phyloP scores from a whole-genome alignment of 2,113 vertebrate genomes.

The Eulemur rufifrons region DNA sequence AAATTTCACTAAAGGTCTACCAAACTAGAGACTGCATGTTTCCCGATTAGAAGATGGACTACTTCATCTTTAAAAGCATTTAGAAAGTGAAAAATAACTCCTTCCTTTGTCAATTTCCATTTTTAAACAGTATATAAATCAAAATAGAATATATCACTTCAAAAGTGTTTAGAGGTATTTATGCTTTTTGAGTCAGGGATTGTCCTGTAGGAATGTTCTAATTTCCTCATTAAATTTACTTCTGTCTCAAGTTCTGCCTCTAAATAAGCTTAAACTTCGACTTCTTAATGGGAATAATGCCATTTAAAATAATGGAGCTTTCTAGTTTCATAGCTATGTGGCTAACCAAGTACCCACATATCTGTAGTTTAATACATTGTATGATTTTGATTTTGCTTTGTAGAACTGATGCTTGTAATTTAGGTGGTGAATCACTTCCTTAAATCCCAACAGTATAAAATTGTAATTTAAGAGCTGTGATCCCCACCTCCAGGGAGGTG shows the following conservation, averaged over 20 bases:
- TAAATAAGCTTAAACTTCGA: background rate
- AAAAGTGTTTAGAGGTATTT: background rate
- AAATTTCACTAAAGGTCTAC: background rate
- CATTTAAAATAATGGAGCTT: slow-evolving; percentile 26
- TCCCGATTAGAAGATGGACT: background rate
- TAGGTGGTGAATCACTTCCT: background rate
- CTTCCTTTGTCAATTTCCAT: background rate
- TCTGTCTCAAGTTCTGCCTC: background rate
- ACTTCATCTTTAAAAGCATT: background rate
- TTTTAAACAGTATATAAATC: background rate
- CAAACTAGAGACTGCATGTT: background rate
- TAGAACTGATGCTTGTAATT: background rate
- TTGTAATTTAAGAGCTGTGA: too few relatives aligned
- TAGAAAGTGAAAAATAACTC: background rate
- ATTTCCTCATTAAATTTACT: slow-evolving; percentile 37
- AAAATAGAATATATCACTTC: background rate
- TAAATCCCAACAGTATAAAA: background rate
- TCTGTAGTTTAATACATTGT: background rate
- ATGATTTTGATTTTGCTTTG: background rate
- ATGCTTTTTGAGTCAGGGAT: background rate
- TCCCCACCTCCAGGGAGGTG: too few relatives aligned
- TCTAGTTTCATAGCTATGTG: background rate
- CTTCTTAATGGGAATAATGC: background rate
- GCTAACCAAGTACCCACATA: background rate
- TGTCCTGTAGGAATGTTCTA: background rate